A percentile compares a stretch with the other conserved stretches of the same genome.
phyloP scores from a whole-genome alignment of 2,888 invertebrate genomes.

The Polyommatus icarus region DNA sequence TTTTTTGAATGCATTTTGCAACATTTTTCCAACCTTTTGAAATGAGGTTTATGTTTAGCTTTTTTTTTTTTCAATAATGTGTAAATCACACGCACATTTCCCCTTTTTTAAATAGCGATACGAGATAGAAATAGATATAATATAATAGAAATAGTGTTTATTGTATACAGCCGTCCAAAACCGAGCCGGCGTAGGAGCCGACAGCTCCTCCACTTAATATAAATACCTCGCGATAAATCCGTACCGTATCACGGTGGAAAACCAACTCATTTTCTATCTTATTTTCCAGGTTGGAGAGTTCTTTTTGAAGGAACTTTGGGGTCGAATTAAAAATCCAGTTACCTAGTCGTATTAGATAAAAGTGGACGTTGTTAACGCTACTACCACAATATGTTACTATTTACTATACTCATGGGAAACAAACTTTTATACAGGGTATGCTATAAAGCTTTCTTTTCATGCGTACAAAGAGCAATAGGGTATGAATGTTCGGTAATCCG shows the following conservation, averaged over 20 bases:
- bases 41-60: not conserved
- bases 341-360: conserved; percentile 42
- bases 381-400: not conserved
- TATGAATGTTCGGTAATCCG: no score
- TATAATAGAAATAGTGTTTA: conserved; percentile 48
- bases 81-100: not conserved
- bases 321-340: conserved; percentile 44
- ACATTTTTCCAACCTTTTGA: no score
- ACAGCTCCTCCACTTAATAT: conserved; percentile 79
- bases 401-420: not conserved
- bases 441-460: no score
- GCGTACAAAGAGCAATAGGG: no score
- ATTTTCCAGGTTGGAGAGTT: conserved; percentile 56
- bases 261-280: conserved; percentile 63
- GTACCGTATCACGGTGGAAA: conserved; percentile 56
- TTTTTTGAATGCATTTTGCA: conserved; percentile 40
- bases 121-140: conserved; percentile 42
- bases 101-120: conserved; percentile 22
- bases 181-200: conserved; percentile 74
- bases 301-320: conserved; percentile 51
- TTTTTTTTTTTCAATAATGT: not conserved
- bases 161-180: conserved; percentile 71
- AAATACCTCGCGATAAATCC: conserved; percentile 76
- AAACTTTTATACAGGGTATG: not conserved
- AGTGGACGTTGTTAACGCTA: conserved; percentile 44